Base-by-base conservation (phyloP, 2,113 vertebrate species). In the Riparia riparia region DNA sequence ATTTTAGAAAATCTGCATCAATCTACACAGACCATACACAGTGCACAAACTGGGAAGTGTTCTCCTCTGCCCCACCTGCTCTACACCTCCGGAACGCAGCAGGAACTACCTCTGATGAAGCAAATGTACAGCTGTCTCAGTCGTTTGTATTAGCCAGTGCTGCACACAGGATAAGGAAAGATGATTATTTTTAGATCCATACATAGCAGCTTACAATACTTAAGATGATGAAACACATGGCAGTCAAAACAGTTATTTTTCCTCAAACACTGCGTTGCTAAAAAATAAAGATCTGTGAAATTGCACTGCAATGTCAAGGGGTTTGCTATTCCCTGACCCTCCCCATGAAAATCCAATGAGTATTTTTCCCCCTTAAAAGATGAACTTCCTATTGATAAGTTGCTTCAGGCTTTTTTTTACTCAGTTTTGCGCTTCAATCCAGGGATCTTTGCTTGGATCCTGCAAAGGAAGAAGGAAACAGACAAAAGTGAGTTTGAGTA, bases 361-460 rank as follows among this genome's bases (percentile, higher is more conserved):
- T 92, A 96, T 89, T 91, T 82, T 94, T 73, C 58, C 97, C 98
- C 96, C 89, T 94, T 96, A 69, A 93, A 96, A 96, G 97, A 97
- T 89, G 94, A 97, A 95, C 74, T 94, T 94, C 96, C 96, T 96
- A 96, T 90, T 71, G 29, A 31, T 92, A 84, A 80, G 89, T 80
- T 91, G 91, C 77, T 97, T 95, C 86, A 72, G 93, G 80, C 17
- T 96, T 90, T 56, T 56, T 41, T 96, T 99, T 98, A 99, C 89
- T 99, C 99, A 0, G 98, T 50, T 98, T 99, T 99, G 91, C 98
- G 99, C 95, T 99, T 99, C 98, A 99, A 97, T 70, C 99, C 99
- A 14, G 99, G 99, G 69, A 99, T 98, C 98, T 99, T 99, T 64
- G 98, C 99, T 98, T 99, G 99, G 97, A 99, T 97, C 98, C 99